Percentiles rank a stretch among this genome's conserved stretches.
phyloP scores from a whole-genome alignment of 37 sponge, comb jelly and placozoan genomes.

The Cladorhizidae sp. region DNA sequence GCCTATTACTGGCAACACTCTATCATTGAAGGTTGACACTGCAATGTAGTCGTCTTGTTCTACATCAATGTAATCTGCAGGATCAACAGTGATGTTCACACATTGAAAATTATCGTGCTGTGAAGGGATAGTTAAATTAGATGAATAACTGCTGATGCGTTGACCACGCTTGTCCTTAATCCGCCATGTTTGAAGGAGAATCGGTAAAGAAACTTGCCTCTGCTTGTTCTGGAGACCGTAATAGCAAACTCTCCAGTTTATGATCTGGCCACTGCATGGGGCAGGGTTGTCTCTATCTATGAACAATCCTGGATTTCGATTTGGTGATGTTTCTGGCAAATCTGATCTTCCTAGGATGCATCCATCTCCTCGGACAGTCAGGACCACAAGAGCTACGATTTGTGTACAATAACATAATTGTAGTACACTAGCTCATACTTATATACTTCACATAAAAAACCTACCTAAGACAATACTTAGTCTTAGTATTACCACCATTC shows the following conservation, averaged over 20 bases:
- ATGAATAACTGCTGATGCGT: neutral
- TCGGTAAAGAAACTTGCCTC: neutral
- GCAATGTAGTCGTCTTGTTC: neutral
- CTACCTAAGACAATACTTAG: too few relatives aligned
- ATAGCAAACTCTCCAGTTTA: slow-evolving; percentile 2
- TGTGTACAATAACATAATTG: too few relatives aligned
- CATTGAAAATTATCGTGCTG: neutral
- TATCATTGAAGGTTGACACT: neutral
- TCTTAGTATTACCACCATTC: too few relatives aligned
- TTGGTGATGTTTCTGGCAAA: too few relatives aligned
- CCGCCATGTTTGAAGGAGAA: neutral
- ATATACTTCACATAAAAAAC: too few relatives aligned
- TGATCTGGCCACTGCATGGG: slow-evolving; percentile 7
- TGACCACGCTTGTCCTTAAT: neutral
- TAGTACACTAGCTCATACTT: too few relatives aligned
- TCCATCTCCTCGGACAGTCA: too few relatives aligned
- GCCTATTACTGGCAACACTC: neutral
- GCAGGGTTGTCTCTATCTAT: neutral
- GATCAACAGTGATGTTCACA: neutral
- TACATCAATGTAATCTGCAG: neutral
- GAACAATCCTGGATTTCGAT: neutral
- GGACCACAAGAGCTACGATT: too few relatives aligned
- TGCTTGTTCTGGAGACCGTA: neutral
- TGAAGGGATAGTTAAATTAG: neutral
- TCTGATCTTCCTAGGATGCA: too few relatives aligned